phyloP scores from a whole-genome alignment of 2,113 vertebrate genomes.

The Corythaeola cristata region DNA sequence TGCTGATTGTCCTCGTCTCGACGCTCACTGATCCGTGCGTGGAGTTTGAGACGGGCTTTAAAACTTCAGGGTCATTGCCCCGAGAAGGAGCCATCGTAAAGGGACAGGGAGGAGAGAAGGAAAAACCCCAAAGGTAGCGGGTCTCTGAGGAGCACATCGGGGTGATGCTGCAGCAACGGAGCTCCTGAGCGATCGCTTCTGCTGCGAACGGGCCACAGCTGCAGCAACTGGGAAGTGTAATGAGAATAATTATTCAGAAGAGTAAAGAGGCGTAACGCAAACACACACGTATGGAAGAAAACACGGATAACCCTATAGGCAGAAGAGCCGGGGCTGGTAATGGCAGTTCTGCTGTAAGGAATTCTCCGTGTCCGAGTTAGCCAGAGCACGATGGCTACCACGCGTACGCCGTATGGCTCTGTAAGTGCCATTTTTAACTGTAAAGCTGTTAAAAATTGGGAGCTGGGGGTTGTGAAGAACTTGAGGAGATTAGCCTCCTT shows the following conservation, averaged over 20 bases:
- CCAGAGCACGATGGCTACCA: rapidly evolving
- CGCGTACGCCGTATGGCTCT: background rate
- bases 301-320: background rate
- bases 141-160: background rate
- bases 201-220: background rate
- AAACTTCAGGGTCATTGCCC: background rate
- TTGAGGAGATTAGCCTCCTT: background rate
- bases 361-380: rapidly evolving
- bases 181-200: background rate
- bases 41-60: background rate
- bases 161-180: background rate
- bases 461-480: background rate
- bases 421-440: background rate
- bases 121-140: too few relatives aligned
- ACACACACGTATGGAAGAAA: background rate
- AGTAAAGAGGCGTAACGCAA: background rate
- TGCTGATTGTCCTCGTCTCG: background rate
- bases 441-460: background rate
- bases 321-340: background rate
- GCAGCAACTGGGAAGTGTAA: background rate
- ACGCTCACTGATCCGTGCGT: background rate
- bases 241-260: background rate
- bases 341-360: background rate
- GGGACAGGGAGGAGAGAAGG: background rate
- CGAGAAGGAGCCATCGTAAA: background rate